These are phyloP conservation scores for Calephelis virginiensis DNA, from an alignment of 1,140 invertebrate genomes.

Conservation along the genomic window DNA sequence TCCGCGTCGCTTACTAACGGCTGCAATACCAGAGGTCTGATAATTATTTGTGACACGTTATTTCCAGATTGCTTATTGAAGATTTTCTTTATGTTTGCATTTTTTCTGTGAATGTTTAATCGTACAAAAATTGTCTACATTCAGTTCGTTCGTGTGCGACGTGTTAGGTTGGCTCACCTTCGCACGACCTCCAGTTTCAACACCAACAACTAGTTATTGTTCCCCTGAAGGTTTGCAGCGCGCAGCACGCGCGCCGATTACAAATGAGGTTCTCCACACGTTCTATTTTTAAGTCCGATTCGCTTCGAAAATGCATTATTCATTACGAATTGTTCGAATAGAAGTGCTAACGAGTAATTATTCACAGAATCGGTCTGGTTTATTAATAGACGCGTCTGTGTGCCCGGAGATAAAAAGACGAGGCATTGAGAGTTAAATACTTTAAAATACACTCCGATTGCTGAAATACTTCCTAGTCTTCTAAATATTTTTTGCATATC, in stretches of 20 bases:
- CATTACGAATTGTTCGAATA: constrained; percentile 13
- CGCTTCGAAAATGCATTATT: constrained; percentile 17
- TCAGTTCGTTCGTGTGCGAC: constrained; percentile 46
- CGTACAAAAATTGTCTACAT: constrained; percentile 17
- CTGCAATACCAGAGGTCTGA: too few species aligned
- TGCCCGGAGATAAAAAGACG: too few species aligned
- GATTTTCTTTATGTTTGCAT: background rate
- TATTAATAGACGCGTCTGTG: background rate
- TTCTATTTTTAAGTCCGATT: constrained; percentile 58
- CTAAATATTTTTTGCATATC: too few species aligned
- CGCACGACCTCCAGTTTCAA: constrained; percentile 71
- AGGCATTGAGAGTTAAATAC: too few species aligned
- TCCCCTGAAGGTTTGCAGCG: constrained; percentile 60
- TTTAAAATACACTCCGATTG: too few species aligned
- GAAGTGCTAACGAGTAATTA: constrained; percentile 16
- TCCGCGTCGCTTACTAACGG: too few species aligned
- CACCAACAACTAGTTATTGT: constrained; percentile 69
- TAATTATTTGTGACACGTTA: too few species aligned
- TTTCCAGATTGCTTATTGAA: too few species aligned
- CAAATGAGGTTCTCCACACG: constrained; percentile 56
- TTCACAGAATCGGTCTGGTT: constrained; percentile 13
- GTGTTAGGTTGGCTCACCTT: constrained; percentile 70
- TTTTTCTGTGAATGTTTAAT: background rate
- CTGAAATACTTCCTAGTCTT: too few species aligned
- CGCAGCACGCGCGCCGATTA: constrained; percentile 57